Evolutionary conservation across 1,140 invertebrate genomes (phyloP).

Genomic region (Coboldia fuscipes): DNA sequence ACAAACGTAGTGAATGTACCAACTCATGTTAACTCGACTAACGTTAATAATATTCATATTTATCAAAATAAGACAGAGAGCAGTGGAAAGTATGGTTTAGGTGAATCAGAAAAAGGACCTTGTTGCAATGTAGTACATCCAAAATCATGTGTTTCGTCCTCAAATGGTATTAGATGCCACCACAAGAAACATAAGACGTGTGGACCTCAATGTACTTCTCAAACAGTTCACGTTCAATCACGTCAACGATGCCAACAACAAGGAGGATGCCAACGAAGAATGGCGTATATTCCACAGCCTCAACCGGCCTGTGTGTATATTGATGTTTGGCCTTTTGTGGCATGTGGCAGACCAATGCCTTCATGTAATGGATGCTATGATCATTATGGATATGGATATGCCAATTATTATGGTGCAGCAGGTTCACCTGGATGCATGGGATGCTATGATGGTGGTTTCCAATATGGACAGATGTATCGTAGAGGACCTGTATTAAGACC

Average conservation of each 20-base stretch:
- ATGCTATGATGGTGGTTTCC: slow-evolving; percentile 8
- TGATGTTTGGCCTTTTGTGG: slow-evolving; percentile 7
- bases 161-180: slow-evolving; percentile 5
- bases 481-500: slow-evolving; percentile 7
- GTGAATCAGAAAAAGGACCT: background rate
- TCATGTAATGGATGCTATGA: slow-evolving; percentile 8
- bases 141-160: slow-evolving; percentile 3
- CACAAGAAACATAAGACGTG: slow-evolving; percentile 7
- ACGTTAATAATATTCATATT: slow-evolving; percentile 8
- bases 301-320: slow-evolving; percentile 5
- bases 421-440: slow-evolving; percentile 5
- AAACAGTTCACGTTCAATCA: slow-evolving; percentile 6
- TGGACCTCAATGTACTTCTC: slow-evolving; percentile 6
- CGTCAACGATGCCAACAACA: slow-evolving; percentile 5
- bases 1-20: slow-evolving; percentile 8
- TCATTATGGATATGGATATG: slow-evolving; percentile 8
- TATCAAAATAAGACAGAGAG: slow-evolving; percentile 3
- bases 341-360: slow-evolving; percentile 3
- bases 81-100: background rate
- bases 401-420: slow-evolving; percentile 4
- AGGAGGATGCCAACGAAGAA: slow-evolving; percentile 3
- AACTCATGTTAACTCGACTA: slow-evolving; percentile 8
- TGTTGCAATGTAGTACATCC: slow-evolving; percentile 9
- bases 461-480: slow-evolving; percentile 6
- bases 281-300: slow-evolving; percentile 8